A percentile compares a stretch with the other conserved stretches of the same genome.
These are phyloP conservation scores for Callaeas wilsoni DNA, from an alignment of 2,113 vertebrate species.

Conservation along the genomic window DNA sequence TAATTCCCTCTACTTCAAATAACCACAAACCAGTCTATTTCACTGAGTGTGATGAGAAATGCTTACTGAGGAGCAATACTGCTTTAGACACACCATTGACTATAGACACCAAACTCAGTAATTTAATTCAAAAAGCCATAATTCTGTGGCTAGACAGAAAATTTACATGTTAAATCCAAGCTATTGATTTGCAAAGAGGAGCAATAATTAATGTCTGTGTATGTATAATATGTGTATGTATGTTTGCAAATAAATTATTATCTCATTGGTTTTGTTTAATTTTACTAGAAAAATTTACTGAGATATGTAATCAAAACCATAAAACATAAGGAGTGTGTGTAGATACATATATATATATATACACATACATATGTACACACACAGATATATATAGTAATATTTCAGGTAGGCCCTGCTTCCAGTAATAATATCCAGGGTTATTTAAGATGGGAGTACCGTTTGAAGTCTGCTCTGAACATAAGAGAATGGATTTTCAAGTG, in stretches of 20 bases:
- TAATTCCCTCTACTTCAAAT: not conserved
- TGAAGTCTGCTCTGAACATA: not conserved
- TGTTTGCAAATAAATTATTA: not conserved
- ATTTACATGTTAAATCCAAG: not conserved
- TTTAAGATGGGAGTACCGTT: not conserved
- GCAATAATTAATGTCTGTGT: not conserved
- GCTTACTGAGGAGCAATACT: not conserved
- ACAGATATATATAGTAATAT: not conserved
- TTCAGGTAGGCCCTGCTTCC: not conserved
- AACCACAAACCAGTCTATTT: not conserved
- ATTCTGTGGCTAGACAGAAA: not conserved
- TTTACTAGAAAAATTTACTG: not conserved
- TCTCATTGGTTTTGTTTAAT: not conserved
- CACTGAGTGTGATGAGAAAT: not conserved
- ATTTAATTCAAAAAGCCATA: not conserved
- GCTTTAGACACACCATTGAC: not conserved
- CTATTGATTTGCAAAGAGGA: not conserved
- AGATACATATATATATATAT: too few species aligned
- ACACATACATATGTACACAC: not conserved
- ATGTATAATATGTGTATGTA: not conserved
- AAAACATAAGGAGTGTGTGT: fast-evolving
- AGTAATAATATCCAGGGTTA: not conserved
- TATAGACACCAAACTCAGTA: not conserved
- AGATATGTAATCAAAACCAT: not conserved
- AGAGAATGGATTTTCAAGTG: not conserved